Evolutionary conservation across 2,113 vertebrate genomes (phyloP), one percentile per base, ranked within the genome.

Genomic region (Pomatostomus ruficeps): DNA sequence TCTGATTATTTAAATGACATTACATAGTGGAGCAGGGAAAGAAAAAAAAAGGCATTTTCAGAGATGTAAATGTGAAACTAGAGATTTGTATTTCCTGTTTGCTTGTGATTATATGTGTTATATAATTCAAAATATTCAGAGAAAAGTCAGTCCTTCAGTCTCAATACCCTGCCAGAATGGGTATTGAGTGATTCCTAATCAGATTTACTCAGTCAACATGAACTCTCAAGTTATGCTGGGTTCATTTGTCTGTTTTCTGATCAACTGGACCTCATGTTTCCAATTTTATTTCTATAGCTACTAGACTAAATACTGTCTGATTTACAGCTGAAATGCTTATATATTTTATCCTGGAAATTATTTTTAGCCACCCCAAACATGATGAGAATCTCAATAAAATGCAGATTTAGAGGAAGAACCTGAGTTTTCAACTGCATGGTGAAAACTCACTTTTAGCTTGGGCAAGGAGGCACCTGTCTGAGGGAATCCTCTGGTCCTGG

Each of bases 151-250:
- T 68, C 10, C 7, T 91, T 4, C 59, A 54, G 23, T 20, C 8
- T 24, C n/a, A 49, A 10, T 45, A 58, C 3, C 5, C 4, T 0
- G 0, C 10, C 17, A 36, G 18, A n/a, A n/a, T n/a, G n/a, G n/a
- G n/a, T n/a, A n/a, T n/a, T n/a, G n/a, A n/a, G n/a, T 61, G 14
- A 29, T 28, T 88, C 24, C 20, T 68, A 40, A 33, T 46, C n/a
- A 68, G 24, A 52, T 80, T 83, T 70, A 73, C 17, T 66, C 25
- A 40, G 14, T 54, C 21, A 71, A 10, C 19, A n/a, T 51, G 25
- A 54, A 61, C 61, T 61, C 26, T 35, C 40, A 40, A 16, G 21
- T 68, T 61, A 61, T 45, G 6, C 20, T 77, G 66, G 23, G 22
- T 57, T 67, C 4, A 40, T 55, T 36, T 76, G 6, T 38, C 31